These are phyloP conservation scores for Rostratula benghalensis DNA, from an alignment of 2,113 vertebrate species.

Conservation along the genomic window DNA sequence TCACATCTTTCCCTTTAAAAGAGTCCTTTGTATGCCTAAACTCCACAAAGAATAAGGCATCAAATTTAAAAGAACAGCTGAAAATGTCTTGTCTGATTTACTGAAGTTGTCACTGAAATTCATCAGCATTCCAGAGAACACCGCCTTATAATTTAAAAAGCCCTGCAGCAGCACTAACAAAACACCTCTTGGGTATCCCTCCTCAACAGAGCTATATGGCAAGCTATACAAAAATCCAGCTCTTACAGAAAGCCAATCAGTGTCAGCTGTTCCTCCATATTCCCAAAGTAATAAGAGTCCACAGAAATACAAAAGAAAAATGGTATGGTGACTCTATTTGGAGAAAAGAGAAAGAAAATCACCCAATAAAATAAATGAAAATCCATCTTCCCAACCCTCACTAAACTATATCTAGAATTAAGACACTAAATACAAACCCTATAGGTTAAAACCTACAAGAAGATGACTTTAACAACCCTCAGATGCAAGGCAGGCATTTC, in stretches of 20 bases:
- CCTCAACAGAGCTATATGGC: background rate
- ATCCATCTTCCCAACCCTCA: background rate
- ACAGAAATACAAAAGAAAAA: background rate
- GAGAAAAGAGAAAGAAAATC: background rate
- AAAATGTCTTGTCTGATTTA: slow-evolving; percentile 7
- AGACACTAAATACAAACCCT: background rate
- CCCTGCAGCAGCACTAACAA: background rate
- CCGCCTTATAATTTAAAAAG: background rate
- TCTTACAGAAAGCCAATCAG: background rate
- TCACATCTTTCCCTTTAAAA: background rate
- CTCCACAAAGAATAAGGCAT: background rate
- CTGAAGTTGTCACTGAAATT: background rate
- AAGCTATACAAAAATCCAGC: background rate
- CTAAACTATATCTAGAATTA: background rate
- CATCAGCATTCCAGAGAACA: background rate
- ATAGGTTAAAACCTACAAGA: background rate
- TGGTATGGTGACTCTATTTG: background rate
- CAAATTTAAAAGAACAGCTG: background rate
- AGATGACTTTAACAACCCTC: background rate
- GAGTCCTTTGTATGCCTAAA: background rate
- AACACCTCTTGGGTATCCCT: background rate
- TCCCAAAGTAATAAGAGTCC: background rate
- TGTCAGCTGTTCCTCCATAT: background rate
- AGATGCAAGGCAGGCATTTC: background rate
- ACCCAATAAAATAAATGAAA: background rate